phyloP scores from a whole-genome alignment of 2,113 vertebrate species.

The Epinephelus lanceolatus region DNA sequence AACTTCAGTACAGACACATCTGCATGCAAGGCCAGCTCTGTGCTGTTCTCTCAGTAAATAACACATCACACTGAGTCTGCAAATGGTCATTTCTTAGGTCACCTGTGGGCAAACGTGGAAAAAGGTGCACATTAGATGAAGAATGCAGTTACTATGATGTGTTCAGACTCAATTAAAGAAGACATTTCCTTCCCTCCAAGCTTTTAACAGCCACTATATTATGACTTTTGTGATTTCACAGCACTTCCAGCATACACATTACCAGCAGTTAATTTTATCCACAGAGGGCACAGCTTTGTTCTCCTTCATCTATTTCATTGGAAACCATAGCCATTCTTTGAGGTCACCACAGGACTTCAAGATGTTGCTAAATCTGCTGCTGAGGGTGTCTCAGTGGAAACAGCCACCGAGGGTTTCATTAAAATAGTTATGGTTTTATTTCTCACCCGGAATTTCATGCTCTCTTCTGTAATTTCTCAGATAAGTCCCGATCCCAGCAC shows the following conservation, averaged over 20 bases:
- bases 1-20: background rate
- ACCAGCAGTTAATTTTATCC: background rate
- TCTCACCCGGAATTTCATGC: constrained; percentile 6
- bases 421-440: background rate
- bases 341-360: background rate
- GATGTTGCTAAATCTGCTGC: constrained; percentile 14
- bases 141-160: background rate
- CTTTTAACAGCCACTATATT: background rate
- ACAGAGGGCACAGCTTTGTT: constrained; percentile 18
- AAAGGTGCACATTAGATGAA: constrained; percentile 4
- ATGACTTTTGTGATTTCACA: background rate
- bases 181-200: background rate
- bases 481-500: background rate
- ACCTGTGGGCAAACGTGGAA: background rate
- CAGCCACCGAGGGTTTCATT: constrained; percentile 18
- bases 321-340: background rate
- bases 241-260: background rate
- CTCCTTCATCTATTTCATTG: background rate
- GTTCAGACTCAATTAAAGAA: constrained; percentile 10
- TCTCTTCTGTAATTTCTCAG: constrained; percentile 26
- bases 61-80: background rate
- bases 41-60: background rate
- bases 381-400: background rate
- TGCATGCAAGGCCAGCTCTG: background rate
- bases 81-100: background rate